Conservation (phyloP, 2,888 invertebrate species). For the Apotomis capreana region DNA sequence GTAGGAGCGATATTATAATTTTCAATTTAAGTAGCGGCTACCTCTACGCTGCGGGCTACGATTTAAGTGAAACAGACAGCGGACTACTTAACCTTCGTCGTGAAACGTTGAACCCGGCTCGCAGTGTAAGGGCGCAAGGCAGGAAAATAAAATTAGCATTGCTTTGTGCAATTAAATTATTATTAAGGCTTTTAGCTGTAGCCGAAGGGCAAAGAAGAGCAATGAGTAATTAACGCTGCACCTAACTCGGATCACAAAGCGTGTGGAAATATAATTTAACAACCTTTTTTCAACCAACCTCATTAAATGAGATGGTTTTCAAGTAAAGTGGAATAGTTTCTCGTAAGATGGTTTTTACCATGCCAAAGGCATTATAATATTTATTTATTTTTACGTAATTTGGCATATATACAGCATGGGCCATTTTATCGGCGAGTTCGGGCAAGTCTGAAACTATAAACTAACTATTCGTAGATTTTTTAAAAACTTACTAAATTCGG, state of each 20-base stretch:
- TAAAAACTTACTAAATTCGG: no score
- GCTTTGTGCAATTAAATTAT: conserved; percentile 40
- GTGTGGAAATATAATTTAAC: not conserved
- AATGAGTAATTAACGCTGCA: conserved; percentile 19
- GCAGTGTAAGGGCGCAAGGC: conserved; percentile 39
- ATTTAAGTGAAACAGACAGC: conserved; percentile 78
- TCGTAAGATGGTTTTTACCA: no score
- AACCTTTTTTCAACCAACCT: no score
- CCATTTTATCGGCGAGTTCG: no score
- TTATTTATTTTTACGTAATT: no score
- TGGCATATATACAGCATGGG: no score
- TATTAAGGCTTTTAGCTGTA: conserved; percentile 22
- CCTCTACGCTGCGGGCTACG: conserved; percentile 62
- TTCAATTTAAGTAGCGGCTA: conserved; percentile 63
- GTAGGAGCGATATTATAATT: conserved; percentile 66
- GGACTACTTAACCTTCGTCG: conserved; percentile 76
- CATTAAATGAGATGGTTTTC: no score
- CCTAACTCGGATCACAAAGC: conserved; percentile 4
- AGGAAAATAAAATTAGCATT: conserved; percentile 41
- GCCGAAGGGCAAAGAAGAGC: conserved; percentile 17
- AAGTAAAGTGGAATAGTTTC: no score
- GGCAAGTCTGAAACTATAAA: no score
- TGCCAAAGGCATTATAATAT: no score
- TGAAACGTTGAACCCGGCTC: conserved; percentile 66
- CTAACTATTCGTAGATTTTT: no score